Base-by-base conservation (phyloP, 2,797 vertebrate genomes). In the Rhinophrynus dorsalis region DNA sequence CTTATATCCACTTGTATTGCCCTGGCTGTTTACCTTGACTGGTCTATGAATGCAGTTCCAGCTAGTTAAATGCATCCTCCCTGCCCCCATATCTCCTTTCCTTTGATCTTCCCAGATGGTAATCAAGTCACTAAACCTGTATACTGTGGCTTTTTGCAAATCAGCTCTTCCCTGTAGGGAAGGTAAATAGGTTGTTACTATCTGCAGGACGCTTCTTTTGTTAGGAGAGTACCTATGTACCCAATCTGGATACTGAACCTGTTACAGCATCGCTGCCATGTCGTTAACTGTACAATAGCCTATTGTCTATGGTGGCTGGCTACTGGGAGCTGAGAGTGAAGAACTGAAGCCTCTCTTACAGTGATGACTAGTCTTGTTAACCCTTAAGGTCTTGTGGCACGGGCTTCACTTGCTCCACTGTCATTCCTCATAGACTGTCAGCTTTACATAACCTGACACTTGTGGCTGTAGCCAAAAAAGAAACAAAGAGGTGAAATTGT, bases 81-180 rank as follows among this genome's bases (percentile, higher is more conserved):
- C 15, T 11, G 17, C 18, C 13, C 1, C 38, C 4, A 21, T 15
- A n/a, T n/a, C n/a, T n/a, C n/a, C n/a, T n/a, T 24, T 51, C 21
- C 20, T 51, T 62, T 62, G 48, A 62, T 69, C 57, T 62, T 40
- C n/a, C 18, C 27, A 67, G 63, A 38, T 45, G 15, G 38, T 55
- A 56, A 47, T 56, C n/a, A 7, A 27, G n/a, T 12, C 10, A 17
- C 8, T 18, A 55, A 20, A 11, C 10, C 30, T 20, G 12, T 17
- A 52, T 51, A 51, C 23, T 62, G 29, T 6, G 11, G 77, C 64
- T 84, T 80, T 75, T 75, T 80, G 79, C 57, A 84, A 76, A 72
- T 74, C 75, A 68, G 68, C 81, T 77, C 77, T 76, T 80, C 81
- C 80, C 72, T 84, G 67, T 9, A 38, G 72, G 76, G 77, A 78